Evolutionary conservation across 2,888 invertebrate genomes (phyloP), one percentile per base, ranked within the genome.

Genomic region (Bugula neritina): DNA sequence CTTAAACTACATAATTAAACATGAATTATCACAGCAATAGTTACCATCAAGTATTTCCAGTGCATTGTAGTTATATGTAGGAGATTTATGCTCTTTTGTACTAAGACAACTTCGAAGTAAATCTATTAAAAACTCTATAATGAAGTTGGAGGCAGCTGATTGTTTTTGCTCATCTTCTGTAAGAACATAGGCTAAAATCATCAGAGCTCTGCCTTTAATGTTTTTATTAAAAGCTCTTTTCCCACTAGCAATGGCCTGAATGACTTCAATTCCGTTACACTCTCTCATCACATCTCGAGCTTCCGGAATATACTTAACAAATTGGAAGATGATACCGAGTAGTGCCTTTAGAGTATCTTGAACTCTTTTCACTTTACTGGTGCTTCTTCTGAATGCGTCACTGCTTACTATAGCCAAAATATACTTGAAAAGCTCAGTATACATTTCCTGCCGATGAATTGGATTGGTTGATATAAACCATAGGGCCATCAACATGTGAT

Each of bases 11-110:
- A n/a, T n/a, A n/a, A n/a, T n/a, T n/a, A n/a, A n/a, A n/a, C n/a
- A n/a, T n/a, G n/a, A n/a, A n/a, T n/a, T n/a, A n/a, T n/a, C n/a
- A n/a, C n/a, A n/a, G n/a, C n/a, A n/a, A n/a, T n/a, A n/a, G n/a
- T n/a, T 63, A 63, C 63, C 63, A 31, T 63, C 29, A 10, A 63
- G 34, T 27, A 63, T 63, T 31, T 63, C 63, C 31, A 63, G 63
- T 5, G 63, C 63, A 13, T 63, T 27, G 31, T 63, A 63, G 63
- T 63, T 63, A 31, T 29, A 34, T 3, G n/a, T 31, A 63, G 63
- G 21, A 31, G 63, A 63, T 34, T n/a, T 25, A 31, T 63, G 63
- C 3, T 27, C 34, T 3, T 25, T 13, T 63, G 63, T 63, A 3
- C 10, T 13, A 10, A 63, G 31, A 63, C 63, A 63, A 31, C 31